Conservation (phyloP, 2,113 vertebrate species). For the Trematomus loennbergii region DNA sequence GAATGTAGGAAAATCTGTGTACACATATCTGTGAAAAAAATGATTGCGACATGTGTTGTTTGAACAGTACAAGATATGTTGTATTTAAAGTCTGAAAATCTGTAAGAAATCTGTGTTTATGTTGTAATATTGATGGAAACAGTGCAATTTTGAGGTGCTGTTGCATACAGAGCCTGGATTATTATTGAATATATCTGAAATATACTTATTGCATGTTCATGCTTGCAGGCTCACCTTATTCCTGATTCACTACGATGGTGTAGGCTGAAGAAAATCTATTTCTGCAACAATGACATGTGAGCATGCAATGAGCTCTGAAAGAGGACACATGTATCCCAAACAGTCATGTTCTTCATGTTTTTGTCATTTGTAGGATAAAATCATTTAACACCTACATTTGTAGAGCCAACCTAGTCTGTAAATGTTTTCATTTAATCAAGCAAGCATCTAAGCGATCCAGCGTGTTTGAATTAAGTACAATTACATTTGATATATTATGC, state of each 20-base stretch:
- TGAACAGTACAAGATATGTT: conserved; percentile 7
- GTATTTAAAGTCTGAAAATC: conserved; percentile 5
- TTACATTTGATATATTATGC: neutral
- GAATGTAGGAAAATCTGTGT: neutral
- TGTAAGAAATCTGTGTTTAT: neutral
- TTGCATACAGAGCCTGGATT: neutral
- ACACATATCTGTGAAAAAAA: conserved; percentile 25
- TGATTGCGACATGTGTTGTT: conserved; percentile 10
- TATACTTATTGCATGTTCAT: neutral
- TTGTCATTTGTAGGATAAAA: neutral
- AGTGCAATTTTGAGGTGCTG: neutral
- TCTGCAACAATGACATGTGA: neutral
- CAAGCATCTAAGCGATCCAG: neutral
- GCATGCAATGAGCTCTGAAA: neutral
- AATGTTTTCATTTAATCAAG: neutral
- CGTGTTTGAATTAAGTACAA: neutral
- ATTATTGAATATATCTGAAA: neutral
- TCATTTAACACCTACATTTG: neutral
- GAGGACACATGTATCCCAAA: neutral
- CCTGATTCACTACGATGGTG: neutral
- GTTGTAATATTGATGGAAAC: neutral
- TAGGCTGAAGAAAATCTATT: conserved; percentile 4
- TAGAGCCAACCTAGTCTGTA: neutral
- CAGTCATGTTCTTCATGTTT: neutral
- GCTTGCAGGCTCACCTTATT: neutral